These are phyloP conservation scores for Sorex maritimensis DNA, from an alignment of 2,797 vertebrate genomes.

Conservation along the genomic window DNA sequence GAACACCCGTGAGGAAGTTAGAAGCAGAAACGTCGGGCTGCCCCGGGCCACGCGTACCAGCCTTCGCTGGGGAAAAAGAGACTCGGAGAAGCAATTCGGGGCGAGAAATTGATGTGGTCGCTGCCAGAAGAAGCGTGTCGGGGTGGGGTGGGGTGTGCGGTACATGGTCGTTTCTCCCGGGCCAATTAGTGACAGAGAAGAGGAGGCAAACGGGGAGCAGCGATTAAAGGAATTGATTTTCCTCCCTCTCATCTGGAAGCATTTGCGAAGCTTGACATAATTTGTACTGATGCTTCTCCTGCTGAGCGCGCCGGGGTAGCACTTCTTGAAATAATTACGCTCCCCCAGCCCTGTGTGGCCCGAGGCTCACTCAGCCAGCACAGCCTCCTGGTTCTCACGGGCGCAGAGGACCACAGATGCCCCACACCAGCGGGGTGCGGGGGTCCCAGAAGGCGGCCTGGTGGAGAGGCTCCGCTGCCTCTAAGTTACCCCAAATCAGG, in stretches of 20 bases:
- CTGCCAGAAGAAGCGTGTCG: too few relatives aligned
- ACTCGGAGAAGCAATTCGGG: too few relatives aligned
- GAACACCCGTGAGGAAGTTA: too few relatives aligned
- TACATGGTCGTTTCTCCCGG: neutral
- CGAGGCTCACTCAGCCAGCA: neutral
- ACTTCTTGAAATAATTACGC: constrained; percentile 42
- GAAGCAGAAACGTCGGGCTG: too few relatives aligned
- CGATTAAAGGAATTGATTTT: constrained; percentile 56
- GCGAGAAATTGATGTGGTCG: too few relatives aligned
- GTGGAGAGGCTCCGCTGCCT: too few relatives aligned
- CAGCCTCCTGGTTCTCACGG: neutral
- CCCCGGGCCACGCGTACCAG: too few relatives aligned
- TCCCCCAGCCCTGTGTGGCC: neutral
- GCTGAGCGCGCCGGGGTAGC: neutral
- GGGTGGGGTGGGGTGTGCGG: too few relatives aligned
- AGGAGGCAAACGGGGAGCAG: neutral
- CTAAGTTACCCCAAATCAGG: too few relatives aligned
- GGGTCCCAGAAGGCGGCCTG: too few relatives aligned
- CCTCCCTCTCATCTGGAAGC: constrained; percentile 53
- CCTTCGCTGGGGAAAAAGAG: too few relatives aligned
- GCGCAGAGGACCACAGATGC: neutral
- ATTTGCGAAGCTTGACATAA: constrained; percentile 53
- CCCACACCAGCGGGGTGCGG: too few relatives aligned
- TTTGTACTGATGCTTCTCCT: constrained; percentile 16
- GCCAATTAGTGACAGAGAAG: neutral